These are phyloP conservation scores for Calyptomena viridis DNA, from an alignment of 2,113 vertebrate genomes.

Conservation along the genomic window DNA sequence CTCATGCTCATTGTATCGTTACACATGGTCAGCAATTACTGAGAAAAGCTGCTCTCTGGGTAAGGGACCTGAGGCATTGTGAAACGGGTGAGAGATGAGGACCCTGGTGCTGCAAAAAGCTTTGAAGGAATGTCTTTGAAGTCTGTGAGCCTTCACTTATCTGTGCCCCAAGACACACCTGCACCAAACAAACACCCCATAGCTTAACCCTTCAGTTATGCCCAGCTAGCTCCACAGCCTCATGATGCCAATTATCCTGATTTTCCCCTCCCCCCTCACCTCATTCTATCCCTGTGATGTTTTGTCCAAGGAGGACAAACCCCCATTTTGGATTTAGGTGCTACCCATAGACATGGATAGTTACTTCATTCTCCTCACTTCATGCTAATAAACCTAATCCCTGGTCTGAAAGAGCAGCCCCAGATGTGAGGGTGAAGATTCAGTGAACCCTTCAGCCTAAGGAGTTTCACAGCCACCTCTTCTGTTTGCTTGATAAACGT, in stretches of 20 bases:
- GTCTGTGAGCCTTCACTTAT: not conserved
- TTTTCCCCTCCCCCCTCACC: accelerated
- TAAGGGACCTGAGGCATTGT: not conserved
- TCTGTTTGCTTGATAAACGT: not conserved
- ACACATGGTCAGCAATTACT: not conserved
- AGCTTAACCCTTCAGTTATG: not conserved
- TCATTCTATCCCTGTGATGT: not conserved
- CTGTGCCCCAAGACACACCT: not conserved
- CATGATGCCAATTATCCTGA: not conserved
- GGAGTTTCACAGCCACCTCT: not conserved
- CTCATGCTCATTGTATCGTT: not conserved
- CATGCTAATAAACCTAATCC: not conserved
- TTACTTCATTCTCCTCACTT: not conserved
- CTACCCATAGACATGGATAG: not conserved
- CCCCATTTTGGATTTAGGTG: not conserved
- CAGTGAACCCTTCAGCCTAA: not conserved
- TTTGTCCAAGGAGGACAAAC: not conserved
- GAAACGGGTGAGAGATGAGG: not conserved
- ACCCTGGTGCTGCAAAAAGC: not conserved
- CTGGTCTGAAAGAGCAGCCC: not conserved
- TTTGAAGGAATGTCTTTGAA: not conserved
- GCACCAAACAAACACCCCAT: not conserved
- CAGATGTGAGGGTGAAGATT: not conserved
- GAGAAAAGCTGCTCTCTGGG: not conserved
- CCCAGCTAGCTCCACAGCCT: not conserved